phyloP scores from a whole-genome alignment of 2,113 vertebrate genomes.

The Microtus ochrogaster region DNA sequence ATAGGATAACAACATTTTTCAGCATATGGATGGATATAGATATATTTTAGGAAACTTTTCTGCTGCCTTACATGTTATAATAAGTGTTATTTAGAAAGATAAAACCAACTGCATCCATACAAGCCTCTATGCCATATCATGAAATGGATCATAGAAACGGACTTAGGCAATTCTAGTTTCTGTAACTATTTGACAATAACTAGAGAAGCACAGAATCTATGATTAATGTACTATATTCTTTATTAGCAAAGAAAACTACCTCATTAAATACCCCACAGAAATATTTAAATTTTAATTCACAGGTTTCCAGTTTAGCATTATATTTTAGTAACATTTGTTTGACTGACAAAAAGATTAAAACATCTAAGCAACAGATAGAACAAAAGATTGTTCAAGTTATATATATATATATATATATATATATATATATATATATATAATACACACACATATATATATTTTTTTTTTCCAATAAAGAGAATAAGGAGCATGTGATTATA shows the following conservation, averaged over 20 bases:
- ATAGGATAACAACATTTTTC: not conserved
- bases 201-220: not conserved
- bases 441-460: not conserved
- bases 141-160: not conserved
- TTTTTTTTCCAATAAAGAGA: not conserved
- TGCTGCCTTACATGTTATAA: not conserved
- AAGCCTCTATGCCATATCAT: not conserved
- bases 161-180: not conserved
- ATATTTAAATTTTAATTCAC: conserved; percentile 12
- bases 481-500: not conserved
- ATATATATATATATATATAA: not conserved
- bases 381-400: not conserved
- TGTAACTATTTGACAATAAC: not conserved
- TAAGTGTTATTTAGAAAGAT: not conserved
- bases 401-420: too few relatives aligned
- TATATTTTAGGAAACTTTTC: too few relatives aligned
- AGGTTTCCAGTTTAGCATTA: not conserved
- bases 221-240: not conserved
- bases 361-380: not conserved
- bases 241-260: not conserved
- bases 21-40: too few relatives aligned
- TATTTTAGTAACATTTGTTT: not conserved
- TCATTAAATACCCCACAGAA: not conserved
- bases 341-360: not conserved
- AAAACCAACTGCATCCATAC: not conserved